Percentiles rank a stretch among this genome's conserved stretches.
Evolutionary conservation across 2,797 vertebrate genomes (phyloP).

Genomic region (Craterocephalus amniculus): DNA sequence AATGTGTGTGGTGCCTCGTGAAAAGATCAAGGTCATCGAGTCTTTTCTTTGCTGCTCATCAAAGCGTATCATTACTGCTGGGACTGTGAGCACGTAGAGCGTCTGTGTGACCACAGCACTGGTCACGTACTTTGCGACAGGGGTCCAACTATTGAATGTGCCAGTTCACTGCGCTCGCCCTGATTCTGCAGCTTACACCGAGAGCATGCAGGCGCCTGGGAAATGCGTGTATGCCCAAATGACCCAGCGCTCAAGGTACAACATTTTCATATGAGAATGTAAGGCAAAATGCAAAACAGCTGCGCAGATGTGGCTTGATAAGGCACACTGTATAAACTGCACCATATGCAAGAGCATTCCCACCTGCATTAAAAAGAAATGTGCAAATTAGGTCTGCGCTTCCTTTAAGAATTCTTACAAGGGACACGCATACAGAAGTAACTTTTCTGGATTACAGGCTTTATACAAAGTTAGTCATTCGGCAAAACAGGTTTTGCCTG

Average conservation of each 20-base stretch:
- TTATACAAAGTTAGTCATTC: slow-evolving; percentile 9
- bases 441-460: background rate
- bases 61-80: slow-evolving; percentile 60
- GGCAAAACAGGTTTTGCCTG: slow-evolving; percentile 47
- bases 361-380: background rate
- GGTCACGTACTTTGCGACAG: slow-evolving; percentile 72
- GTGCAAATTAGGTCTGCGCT: background rate
- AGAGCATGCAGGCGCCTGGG: slow-evolving; percentile 17
- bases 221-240: slow-evolving; percentile 34
- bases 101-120: slow-evolving; percentile 59
- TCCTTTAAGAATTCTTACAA: background rate
- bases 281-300: slow-evolving; percentile 48
- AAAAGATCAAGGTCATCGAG: slow-evolving; percentile 58
- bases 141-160: slow-evolving; percentile 63
- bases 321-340: background rate
- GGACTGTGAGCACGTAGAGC: slow-evolving; percentile 70
- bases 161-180: slow-evolving; percentile 49
- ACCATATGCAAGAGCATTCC: background rate
- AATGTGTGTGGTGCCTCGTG: background rate
- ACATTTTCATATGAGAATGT: slow-evolving; percentile 50
- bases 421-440: background rate
- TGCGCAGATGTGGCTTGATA: slow-evolving; percentile 1
- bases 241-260: slow-evolving; percentile 2
- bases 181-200: slow-evolving; percentile 52
- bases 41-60: slow-evolving; percentile 69